phyloP scores from a whole-genome alignment of 2,888 invertebrate species.

The Eurois occulta region DNA sequence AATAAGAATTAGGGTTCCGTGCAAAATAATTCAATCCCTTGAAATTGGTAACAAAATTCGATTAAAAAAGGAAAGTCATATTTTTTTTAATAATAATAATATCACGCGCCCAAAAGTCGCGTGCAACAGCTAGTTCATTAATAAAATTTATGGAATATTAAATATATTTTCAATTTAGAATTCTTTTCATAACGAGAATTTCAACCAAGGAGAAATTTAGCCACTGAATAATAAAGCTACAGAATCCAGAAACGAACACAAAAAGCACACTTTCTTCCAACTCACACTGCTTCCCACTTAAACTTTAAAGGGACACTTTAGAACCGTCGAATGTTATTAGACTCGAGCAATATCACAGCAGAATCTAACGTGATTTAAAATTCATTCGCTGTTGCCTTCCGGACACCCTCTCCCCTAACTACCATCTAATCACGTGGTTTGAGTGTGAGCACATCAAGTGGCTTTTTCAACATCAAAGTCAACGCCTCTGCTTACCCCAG shows the following conservation, averaged over 20 bases:
- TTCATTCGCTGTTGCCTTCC: constrained; percentile 73
- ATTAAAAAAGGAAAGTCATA: no score
- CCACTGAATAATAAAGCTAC: constrained; percentile 2
- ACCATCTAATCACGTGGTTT: constrained; percentile 84
- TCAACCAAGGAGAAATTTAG: background rate
- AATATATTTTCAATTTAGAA: background rate
- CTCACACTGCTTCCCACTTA: constrained; percentile 23
- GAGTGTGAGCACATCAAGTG: constrained; percentile 83
- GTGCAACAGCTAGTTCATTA: no score
- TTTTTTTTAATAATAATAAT: no score
- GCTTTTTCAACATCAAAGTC: constrained; percentile 87
- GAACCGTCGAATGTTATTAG: constrained; percentile 44
- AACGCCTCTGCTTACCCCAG: constrained; percentile 68
- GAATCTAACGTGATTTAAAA: constrained; percentile 76
- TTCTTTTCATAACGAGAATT: background rate
- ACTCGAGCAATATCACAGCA: constrained; percentile 44
- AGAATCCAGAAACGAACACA: background rate
- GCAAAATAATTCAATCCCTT: no score
- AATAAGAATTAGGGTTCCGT: no score
- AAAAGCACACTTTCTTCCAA: background rate
- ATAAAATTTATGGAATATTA: no score
- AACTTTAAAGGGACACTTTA: constrained; percentile 44
- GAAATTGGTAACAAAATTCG: no score
- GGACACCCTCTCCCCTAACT: constrained; percentile 71
- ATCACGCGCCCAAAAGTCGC: no score